Conservation (phyloP, 30 jellyfish, hydroid and myxozoan genomes). For the Hydractinia symbiolongicarpus region DNA sequence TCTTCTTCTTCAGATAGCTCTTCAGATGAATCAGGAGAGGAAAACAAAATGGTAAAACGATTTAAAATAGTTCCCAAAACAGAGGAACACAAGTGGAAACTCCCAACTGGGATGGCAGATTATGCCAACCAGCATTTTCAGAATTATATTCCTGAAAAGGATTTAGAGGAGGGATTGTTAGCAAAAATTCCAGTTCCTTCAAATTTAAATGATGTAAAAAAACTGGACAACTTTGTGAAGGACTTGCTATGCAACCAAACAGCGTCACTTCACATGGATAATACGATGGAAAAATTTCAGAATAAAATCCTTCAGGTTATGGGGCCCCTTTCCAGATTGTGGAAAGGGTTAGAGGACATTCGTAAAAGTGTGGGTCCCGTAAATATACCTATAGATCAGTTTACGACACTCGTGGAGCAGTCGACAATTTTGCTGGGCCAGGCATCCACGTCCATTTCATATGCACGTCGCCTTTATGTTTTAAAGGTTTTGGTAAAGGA, state of each 20-base stretch:
- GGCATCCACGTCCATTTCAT: constrained; percentile 1
- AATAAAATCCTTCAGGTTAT: neutral
- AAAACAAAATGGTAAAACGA: too few species aligned
- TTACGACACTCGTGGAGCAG: neutral
- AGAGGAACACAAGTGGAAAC: too few species aligned
- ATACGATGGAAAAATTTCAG: neutral
- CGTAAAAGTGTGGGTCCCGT: neutral
- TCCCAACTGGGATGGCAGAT: too few species aligned
- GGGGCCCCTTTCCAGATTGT: constrained; percentile 14
- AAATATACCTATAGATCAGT: neutral
- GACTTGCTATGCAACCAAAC: constrained; percentile 3
- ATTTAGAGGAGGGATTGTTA: neutral
- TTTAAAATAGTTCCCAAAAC: too few species aligned
- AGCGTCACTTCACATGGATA: neutral
- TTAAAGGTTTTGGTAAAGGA: neutral
- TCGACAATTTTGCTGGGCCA: constrained; percentile 2
- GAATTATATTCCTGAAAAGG: too few species aligned
- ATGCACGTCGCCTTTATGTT: neutral
- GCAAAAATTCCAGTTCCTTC: neutral
- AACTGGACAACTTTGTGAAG: constrained; percentile 7
- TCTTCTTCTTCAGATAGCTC: too few species aligned
- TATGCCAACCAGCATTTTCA: too few species aligned
- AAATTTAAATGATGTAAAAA: neutral
- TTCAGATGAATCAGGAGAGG: too few species aligned
- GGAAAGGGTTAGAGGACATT: neutral